Percentiles rank a stretch among this genome's conserved stretches.
Conservation (phyloP, 2,113 vertebrate species). For the Proteles cristata region DNA sequence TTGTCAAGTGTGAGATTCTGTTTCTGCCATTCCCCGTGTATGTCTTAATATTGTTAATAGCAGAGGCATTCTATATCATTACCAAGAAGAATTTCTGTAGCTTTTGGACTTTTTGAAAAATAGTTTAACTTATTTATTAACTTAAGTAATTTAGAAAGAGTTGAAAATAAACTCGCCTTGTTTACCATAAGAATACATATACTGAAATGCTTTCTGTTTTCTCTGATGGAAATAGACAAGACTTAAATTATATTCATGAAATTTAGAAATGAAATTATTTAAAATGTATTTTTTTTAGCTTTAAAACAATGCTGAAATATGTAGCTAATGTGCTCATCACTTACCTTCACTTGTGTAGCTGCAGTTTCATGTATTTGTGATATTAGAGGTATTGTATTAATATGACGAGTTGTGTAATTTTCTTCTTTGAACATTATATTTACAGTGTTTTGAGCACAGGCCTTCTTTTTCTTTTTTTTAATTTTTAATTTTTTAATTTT, state of each 20-base stretch:
- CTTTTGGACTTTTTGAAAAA: slow-evolving; percentile 12
- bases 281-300: background rate
- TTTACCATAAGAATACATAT: background rate
- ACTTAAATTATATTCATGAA: background rate
- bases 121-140: background rate
- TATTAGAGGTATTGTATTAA: background rate
- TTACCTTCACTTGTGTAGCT: background rate
- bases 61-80: background rate
- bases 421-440: background rate
- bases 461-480: background rate
- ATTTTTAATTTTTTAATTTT: no score
- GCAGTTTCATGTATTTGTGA: background rate
- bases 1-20: background rate
- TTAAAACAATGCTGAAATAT: background rate
- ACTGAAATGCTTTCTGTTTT: slow-evolving; percentile 21
- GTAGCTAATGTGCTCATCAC: background rate
- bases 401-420: background rate
- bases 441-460: background rate
- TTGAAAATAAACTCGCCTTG: background rate
- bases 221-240: background rate
- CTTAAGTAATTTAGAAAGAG: background rate
- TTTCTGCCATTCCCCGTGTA: background rate
- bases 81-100: background rate
- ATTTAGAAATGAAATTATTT: background rate
- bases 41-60: background rate